Conservation (phyloP, 2,888 invertebrate species). For the Eupithecia subfuscata region DNA sequence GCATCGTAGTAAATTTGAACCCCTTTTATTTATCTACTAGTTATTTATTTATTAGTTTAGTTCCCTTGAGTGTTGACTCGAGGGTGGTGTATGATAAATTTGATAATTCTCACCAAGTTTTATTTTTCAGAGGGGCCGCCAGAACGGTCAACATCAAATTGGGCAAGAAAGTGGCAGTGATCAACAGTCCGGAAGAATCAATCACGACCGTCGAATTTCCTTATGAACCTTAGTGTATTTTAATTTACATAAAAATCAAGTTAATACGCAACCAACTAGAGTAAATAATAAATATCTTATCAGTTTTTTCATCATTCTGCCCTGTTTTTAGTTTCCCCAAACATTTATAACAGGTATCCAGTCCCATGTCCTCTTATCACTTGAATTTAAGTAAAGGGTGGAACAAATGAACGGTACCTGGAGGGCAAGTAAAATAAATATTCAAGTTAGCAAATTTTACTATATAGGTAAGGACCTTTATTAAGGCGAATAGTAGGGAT, state of each 20-base stretch:
- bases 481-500: no score
- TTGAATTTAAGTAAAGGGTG: no score
- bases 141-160: slow-evolving; percentile 45
- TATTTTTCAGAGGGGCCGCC: slow-evolving; percentile 37
- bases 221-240: slow-evolving; percentile 11
- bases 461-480: no score
- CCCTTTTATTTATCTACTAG: no score
- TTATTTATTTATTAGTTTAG: no score
- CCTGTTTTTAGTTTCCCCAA: background rate
- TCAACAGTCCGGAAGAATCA: slow-evolving; percentile 47
- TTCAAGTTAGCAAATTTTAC: no score
- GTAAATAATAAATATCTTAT: background rate
- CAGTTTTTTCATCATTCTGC: background rate
- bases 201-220: slow-evolving; percentile 57
- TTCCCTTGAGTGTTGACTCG: no score
- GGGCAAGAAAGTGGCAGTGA: slow-evolving; percentile 37
- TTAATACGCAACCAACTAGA: background rate
- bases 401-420: no score
- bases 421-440: no score
- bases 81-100: no score
- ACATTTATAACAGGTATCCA: background rate
- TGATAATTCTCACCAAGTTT: background rate
- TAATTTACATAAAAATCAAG: background rate
- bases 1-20: no score
- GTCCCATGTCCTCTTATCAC: background rate